Conservation (phyloP, 2,113 vertebrate species). For the Stigmatopora argus region DNA sequence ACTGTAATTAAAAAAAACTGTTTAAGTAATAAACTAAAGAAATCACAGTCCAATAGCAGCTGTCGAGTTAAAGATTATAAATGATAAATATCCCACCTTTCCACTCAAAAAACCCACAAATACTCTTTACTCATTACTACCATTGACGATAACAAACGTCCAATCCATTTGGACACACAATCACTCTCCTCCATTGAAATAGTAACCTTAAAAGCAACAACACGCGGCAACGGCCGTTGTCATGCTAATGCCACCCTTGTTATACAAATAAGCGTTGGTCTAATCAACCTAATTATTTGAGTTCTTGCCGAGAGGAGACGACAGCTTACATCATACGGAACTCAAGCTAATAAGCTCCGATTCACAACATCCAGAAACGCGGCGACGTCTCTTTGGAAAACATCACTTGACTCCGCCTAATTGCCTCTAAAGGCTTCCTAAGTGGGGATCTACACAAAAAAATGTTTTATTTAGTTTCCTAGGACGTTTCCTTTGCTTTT, state of each 20-base stretch:
- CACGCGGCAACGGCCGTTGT: constrained; percentile 18
- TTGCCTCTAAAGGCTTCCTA: constrained; percentile 14
- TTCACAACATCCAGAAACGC: constrained; percentile 28
- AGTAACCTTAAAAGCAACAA: constrained; percentile 2
- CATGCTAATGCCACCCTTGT: constrained; percentile 20
- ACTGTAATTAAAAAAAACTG: too few species aligned
- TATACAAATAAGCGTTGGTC: constrained; percentile 18
- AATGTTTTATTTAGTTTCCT: constrained; percentile 9
- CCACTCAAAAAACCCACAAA: too few species aligned
- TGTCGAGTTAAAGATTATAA: too few species aligned
- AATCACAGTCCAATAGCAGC: too few species aligned
- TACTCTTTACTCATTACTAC: too few species aligned
- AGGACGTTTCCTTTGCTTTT: constrained; percentile 12
- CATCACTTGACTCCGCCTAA: constrained; percentile 23
- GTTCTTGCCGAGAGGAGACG: constrained; percentile 16
- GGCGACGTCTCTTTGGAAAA: constrained; percentile 20
- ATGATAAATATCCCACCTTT: too few species aligned
- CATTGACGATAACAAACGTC: too few species aligned
- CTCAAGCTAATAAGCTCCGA: constrained; percentile 17
- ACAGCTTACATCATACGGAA: constrained; percentile 18
- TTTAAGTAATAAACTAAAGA: too few species aligned
- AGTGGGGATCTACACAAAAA: constrained; percentile 7
- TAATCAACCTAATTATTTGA: constrained; percentile 32
- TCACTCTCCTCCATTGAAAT: background rate
- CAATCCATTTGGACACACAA: background rate